Evolutionary conservation across 2,888 invertebrate species (phyloP).

Genomic region (Plebejus anna): DNA sequence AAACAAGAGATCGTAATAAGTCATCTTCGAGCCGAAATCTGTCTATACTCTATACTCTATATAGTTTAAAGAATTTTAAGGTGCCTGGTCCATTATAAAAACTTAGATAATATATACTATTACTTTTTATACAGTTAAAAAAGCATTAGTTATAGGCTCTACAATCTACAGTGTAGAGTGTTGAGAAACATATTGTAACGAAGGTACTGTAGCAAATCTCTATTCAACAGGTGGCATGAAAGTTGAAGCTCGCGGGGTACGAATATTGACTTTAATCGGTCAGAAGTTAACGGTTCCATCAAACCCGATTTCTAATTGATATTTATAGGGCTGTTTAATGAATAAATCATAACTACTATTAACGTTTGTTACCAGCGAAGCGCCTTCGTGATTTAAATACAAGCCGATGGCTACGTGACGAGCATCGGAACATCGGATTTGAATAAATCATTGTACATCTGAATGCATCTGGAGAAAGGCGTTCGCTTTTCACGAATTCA

Average conservation of each 20-base stretch:
- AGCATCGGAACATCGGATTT: constrained; percentile 62
- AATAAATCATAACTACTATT: constrained; percentile 37
- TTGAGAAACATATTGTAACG: neutral
- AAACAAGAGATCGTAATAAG: too few relatives aligned
- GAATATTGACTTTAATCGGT: neutral
- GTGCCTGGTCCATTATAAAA: too few relatives aligned
- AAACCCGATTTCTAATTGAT: constrained; percentile 5
- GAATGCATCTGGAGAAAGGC: constrained; percentile 62
- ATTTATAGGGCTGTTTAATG: constrained; percentile 18
- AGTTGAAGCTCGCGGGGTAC: neutral
- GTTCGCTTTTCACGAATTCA: constrained; percentile 61
- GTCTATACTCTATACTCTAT: too few relatives aligned
- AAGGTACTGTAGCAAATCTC: neutral
- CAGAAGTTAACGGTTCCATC: constrained; percentile 5
- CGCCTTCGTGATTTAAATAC: constrained; percentile 56
- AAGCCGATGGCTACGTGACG: constrained; percentile 59
- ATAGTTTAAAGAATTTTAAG: too few relatives aligned
- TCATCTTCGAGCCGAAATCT: too few relatives aligned
- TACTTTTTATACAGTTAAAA: too few relatives aligned
- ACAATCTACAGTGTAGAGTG: too few relatives aligned
- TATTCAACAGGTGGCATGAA: neutral
- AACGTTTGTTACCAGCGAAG: constrained; percentile 51
- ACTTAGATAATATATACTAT: too few relatives aligned
- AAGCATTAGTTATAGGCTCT: too few relatives aligned
- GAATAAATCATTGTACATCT: constrained; percentile 66